Conservation (phyloP, 1,140 invertebrate species). For the Tachypleus tridentatus region DNA sequence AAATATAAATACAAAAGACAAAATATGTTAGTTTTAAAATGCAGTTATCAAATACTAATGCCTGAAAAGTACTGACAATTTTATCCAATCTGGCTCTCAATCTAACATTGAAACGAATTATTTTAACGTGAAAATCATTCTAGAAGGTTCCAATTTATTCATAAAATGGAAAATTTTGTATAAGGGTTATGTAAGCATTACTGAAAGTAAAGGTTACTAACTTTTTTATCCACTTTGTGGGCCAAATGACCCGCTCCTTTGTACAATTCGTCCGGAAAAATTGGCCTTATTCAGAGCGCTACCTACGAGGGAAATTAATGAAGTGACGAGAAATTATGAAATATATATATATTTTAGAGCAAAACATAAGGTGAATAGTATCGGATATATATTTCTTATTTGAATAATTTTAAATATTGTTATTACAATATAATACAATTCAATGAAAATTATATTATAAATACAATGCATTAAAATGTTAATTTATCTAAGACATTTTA, state of each 20-base stretch:
- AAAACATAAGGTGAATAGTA: too few species aligned
- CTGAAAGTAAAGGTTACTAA: conserved; percentile 23
- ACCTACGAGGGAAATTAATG: conserved; percentile 34
- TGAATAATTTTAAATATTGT: too few species aligned
- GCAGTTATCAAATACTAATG: not conserved
- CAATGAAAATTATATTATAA: too few species aligned
- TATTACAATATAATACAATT: too few species aligned
- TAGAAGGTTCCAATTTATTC: not conserved
- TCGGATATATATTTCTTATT: too few species aligned
- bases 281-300: conserved; percentile 39
- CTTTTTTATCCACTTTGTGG: conserved; percentile 39
- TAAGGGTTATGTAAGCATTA: not conserved
- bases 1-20: too few species aligned
- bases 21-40: not conserved
- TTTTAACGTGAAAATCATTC: too few species aligned
- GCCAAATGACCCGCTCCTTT: conserved; percentile 37
- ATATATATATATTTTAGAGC: too few species aligned
- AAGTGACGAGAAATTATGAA: too few species aligned
- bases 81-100: conserved; percentile 6
- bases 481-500: too few species aligned
- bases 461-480: too few species aligned
- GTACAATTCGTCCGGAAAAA: conserved; percentile 38
- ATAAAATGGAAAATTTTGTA: conserved; percentile 7
- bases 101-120: too few species aligned
- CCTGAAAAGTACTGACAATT: conserved; percentile 6